Evolutionary conservation across 2,888 invertebrate species (phyloP).

Genomic region (Sisyra nigra): DNA sequence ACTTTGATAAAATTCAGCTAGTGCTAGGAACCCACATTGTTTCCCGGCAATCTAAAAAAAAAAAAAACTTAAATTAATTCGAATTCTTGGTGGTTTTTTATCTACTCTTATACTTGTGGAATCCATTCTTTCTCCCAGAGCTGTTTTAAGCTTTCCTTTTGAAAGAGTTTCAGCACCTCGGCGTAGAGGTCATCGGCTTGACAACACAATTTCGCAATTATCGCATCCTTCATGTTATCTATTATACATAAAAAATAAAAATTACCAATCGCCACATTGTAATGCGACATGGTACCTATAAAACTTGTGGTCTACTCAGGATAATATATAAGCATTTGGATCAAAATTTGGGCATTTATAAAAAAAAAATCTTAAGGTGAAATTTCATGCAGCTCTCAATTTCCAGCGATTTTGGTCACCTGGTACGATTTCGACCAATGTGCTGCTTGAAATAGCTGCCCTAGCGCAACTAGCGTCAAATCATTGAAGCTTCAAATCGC

Average conservation of each 20-base stretch:
- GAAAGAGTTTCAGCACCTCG: slow-evolving; percentile 75
- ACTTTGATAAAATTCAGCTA: slow-evolving; percentile 82
- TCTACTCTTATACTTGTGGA: slow-evolving; percentile 36
- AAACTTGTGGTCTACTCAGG: too few species aligned
- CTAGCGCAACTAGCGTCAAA: too few species aligned
- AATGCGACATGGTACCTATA: too few species aligned
- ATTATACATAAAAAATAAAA: slow-evolving; percentile 15
- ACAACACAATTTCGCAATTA: slow-evolving; percentile 81
- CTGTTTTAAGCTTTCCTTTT: slow-evolving; percentile 62
- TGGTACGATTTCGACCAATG: too few species aligned
- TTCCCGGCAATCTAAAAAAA: slow-evolving; percentile 57
- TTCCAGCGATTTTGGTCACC: too few species aligned
- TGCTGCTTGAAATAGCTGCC: too few species aligned
- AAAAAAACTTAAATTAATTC: slow-evolving; percentile 8
- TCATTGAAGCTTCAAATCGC: too few species aligned
- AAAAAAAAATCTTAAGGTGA: too few species aligned
- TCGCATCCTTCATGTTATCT: slow-evolving; percentile 90
- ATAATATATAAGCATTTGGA: too few species aligned
- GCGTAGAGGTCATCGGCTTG: slow-evolving; percentile 90
- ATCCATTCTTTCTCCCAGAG: slow-evolving; percentile 89
- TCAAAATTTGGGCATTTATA: too few species aligned
- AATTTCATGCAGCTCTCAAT: too few species aligned
- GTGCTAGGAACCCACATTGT: slow-evolving; percentile 73
- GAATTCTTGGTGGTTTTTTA: slow-evolving; percentile 2
- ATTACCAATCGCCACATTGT: too few species aligned